Evolutionary conservation across 2,113 vertebrate species (phyloP).

Genomic region (Limnothrissa miodon): DNA sequence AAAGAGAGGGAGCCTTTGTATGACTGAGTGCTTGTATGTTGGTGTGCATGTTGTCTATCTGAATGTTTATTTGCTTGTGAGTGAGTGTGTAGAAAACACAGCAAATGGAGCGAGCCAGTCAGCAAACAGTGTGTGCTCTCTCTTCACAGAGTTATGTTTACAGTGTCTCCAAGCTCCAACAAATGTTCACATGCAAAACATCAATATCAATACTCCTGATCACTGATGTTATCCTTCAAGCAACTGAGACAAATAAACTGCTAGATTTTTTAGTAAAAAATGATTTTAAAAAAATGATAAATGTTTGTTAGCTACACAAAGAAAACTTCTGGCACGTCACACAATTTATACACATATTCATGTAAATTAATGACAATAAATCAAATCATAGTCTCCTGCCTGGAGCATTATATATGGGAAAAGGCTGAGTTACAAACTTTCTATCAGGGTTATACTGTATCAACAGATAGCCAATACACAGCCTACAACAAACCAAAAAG

Average conservation of each 20-base stretch:
- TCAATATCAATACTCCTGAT: background rate
- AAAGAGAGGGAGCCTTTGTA: background rate
- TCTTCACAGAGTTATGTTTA: background rate
- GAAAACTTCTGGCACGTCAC: too few species aligned
- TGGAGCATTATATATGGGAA: background rate
- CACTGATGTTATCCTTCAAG: background rate
- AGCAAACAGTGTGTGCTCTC: background rate
- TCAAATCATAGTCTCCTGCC: too few species aligned
- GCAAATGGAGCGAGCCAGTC: background rate
- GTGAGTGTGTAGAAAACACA: slow-evolving; percentile 5
- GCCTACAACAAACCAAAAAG: background rate
- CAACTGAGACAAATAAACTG: background rate
- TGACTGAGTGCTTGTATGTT: background rate
- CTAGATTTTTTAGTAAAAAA: background rate
- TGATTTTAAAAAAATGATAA: too few species aligned
- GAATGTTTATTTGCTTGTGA: background rate
- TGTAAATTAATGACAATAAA: background rate
- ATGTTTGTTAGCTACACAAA: too few species aligned
- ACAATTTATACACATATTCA: background rate
- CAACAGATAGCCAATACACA: background rate
- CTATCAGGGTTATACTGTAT: background rate
- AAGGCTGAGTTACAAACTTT: background rate
- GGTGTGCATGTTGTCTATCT: background rate
- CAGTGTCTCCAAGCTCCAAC: background rate
- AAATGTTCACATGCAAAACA: background rate